Evolutionary conservation across 2,113 vertebrate genomes (phyloP).

Genomic region (Lycaon pictus): DNA sequence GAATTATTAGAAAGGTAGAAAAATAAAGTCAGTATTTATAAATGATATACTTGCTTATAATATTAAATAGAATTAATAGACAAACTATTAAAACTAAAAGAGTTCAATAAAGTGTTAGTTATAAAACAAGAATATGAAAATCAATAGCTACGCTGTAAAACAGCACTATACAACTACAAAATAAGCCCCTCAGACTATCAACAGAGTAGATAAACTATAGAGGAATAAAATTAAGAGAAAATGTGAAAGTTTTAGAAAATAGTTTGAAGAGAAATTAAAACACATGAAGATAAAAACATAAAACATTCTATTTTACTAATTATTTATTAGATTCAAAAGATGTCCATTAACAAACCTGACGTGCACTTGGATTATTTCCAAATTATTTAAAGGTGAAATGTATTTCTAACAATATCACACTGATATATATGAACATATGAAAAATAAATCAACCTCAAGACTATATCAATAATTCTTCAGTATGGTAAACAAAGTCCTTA

Average conservation of each 20-base stretch:
- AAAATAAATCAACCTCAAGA: slow-evolving; percentile 17
- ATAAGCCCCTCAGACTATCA: neutral
- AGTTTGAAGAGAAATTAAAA: neutral
- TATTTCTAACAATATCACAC: neutral
- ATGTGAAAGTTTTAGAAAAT: neutral
- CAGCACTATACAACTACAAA: neutral
- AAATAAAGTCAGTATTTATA: neutral
- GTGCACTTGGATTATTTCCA: neutral
- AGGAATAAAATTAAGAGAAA: neutral
- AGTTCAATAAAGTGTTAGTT: neutral
- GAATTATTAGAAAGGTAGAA: neutral
- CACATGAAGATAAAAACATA: neutral
- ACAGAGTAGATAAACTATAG: neutral
- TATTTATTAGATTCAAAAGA: neutral
- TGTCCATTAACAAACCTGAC: neutral
- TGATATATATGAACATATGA: neutral
- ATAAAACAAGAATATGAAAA: slow-evolving; percentile 10
- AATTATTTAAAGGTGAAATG: neutral
- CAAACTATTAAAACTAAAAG: neutral
- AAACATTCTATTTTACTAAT: neutral
- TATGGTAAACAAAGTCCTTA: neutral
- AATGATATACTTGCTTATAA: neutral
- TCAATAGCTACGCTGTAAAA: neutral
- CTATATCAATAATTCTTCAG: neutral
- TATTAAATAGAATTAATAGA: neutral